Evolutionary conservation across 2,113 vertebrate species (phyloP).

Genomic region (Helogale parvula): DNA sequence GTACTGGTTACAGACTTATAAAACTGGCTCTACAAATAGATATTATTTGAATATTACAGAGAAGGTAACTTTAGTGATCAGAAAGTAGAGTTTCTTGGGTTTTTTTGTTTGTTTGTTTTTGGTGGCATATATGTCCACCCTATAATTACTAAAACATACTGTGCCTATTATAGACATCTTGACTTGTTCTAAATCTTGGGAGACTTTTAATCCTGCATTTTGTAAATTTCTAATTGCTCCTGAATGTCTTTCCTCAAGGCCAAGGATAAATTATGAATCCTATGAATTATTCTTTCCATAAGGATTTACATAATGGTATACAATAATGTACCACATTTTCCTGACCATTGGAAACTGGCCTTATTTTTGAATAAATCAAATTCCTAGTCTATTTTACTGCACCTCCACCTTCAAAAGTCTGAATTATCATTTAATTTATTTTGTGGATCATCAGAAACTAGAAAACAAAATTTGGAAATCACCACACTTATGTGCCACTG

Average conservation of each 20-base stretch:
- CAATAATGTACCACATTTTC: conserved; percentile 5
- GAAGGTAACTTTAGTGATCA: neutral
- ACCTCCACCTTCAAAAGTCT: conserved; percentile 8
- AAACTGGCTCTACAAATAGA: neutral
- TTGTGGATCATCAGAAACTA: conserved; percentile 44
- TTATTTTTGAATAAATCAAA: conserved; percentile 63
- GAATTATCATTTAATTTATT: conserved; percentile 57
- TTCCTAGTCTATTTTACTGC: conserved; percentile 45
- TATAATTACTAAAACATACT: neutral
- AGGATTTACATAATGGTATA: neutral
- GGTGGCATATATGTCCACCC: neutral
- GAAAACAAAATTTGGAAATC: conserved; percentile 59
- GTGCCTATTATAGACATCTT: neutral
- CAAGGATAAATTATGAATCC: conserved; percentile 5
- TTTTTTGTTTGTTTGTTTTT: neutral
- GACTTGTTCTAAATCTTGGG: neutral
- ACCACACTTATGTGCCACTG: conserved; percentile 47
- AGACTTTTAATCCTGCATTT: neutral
- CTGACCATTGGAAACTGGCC: conserved; percentile 19
- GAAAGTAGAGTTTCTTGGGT: neutral
- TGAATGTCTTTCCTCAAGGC: neutral
- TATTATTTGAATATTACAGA: neutral
- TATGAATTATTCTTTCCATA: neutral
- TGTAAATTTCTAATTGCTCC: neutral
- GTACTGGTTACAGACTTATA: neutral